Base-by-base conservation (phyloP, 2,113 vertebrate species). In the Takifugu flavidus region DNA sequence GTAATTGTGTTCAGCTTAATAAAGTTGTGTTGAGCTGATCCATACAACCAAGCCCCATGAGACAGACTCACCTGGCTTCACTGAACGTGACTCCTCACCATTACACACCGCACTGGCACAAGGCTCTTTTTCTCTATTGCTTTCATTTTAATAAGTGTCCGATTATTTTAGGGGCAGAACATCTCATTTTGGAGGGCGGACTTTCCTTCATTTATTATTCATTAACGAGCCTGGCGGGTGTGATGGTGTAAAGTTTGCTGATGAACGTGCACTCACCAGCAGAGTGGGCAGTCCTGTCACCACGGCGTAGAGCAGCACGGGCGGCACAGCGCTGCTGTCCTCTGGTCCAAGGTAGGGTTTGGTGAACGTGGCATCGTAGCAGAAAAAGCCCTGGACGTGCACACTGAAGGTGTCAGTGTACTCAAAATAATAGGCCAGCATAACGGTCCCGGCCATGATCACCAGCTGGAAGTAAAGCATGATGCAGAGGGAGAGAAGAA, bases 391-490 rank as follows among this genome's bases (percentile, higher is more conserved):
- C 86, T 95, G 95, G 85, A 96, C 91, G 87, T 96, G 93, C 88
- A 98, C 95, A 66, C 87, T 80, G 93, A 98, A 98, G 79, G 95
- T 98, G 90, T 98, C 95, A 27, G 95, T 96, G 91, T 94, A 97
- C 86, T 98, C 95, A 87, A 98, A 96, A 90, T 96, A 96, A 83
- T 96, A 96, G 49, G 95, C 95, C 92, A 98, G 85, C 95, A 98
- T 96, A 90, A 98, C 92, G 71, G 95, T 96, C 88, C 95, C 95
- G 85, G 95, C 95, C 95, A 96, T 96, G 86, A 98, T 96, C 91
- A 98, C 95, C 94, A 95, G 91, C 95, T 98, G 95, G 89, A 98
- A 96, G 90, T 98, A 98, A 86, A 98, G 94, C 95, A 98, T 98
- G 93, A 85, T 90, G 79, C 81, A 84, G 59, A 85, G 65, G 67